These are phyloP conservation scores for Sycobia sp. DNA, from an alignment of 1,140 invertebrate genomes.

Conservation along the genomic window DNA sequence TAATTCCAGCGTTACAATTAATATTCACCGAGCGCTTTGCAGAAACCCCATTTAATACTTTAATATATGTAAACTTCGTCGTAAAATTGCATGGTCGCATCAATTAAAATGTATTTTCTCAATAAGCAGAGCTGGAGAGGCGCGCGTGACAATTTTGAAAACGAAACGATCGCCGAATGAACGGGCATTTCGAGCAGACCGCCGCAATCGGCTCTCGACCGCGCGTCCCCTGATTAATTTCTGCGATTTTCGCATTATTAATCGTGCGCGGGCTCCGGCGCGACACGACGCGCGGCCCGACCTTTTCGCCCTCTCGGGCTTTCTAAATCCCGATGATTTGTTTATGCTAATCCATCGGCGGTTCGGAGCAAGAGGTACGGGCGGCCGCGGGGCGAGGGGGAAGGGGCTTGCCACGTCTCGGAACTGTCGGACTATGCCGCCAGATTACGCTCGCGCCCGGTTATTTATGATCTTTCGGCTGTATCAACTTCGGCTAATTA, in stretches of 20 bases:
- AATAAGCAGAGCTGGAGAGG: too few species aligned
- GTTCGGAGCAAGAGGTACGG: too few species aligned
- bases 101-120: too few species aligned
- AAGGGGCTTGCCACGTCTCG: background rate
- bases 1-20: too few species aligned
- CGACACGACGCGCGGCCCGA: slow-evolving; percentile 48
- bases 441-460: slow-evolving; percentile 15
- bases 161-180: too few species aligned
- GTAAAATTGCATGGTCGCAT: too few species aligned
- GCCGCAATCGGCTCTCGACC: slow-evolving; percentile 40
- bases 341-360: slow-evolving; percentile 58
- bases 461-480: slow-evolving; percentile 35
- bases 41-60: too few species aligned
- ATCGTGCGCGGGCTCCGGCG: slow-evolving; percentile 61
- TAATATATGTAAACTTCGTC: too few species aligned
- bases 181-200: slow-evolving; percentile 40
- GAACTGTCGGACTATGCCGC: slow-evolving; percentile 1
- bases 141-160: too few species aligned
- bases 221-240: slow-evolving; percentile 36
- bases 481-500: slow-evolving; percentile 31
- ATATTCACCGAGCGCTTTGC: too few species aligned
- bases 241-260: slow-evolving; percentile 52
- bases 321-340: slow-evolving; percentile 60
- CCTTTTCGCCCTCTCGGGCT: slow-evolving; percentile 24
- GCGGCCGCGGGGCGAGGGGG: too few species aligned